Evolutionary conservation across 2,113 vertebrate species (phyloP).

Genomic region (Gavia stellata): DNA sequence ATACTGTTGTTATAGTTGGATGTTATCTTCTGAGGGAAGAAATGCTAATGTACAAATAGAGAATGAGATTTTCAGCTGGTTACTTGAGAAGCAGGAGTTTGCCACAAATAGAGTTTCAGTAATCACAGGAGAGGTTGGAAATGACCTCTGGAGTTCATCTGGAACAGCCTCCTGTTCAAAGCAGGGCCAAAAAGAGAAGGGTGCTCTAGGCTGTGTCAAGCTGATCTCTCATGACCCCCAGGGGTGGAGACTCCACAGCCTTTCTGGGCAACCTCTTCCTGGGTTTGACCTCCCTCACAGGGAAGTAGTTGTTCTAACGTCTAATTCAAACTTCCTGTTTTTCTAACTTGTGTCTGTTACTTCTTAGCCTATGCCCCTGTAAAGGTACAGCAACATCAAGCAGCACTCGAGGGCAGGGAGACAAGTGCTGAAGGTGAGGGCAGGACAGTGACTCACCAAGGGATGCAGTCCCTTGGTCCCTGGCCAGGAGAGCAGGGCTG

Average conservation of each 20-base stretch:
- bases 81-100: background rate
- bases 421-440: background rate
- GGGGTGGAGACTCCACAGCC: background rate
- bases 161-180: background rate
- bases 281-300: background rate
- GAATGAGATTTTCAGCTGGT: background rate
- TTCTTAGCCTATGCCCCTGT: background rate
- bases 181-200: background rate
- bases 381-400: rapidly evolving
- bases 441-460: background rate
- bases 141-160: background rate
- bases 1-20: background rate
- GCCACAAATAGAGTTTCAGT: background rate
- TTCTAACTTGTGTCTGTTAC: background rate
- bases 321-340: background rate
- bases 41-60: background rate
- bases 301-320: background rate
- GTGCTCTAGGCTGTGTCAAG: background rate
- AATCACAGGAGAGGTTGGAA: background rate
- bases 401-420: background rate
- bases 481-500: background rate
- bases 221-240: background rate
- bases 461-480: too few relatives aligned
- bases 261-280: background rate
- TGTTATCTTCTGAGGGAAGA: background rate